Base-by-base conservation (phyloP, 2,797 vertebrate species). In the Vultur gryphus region DNA sequence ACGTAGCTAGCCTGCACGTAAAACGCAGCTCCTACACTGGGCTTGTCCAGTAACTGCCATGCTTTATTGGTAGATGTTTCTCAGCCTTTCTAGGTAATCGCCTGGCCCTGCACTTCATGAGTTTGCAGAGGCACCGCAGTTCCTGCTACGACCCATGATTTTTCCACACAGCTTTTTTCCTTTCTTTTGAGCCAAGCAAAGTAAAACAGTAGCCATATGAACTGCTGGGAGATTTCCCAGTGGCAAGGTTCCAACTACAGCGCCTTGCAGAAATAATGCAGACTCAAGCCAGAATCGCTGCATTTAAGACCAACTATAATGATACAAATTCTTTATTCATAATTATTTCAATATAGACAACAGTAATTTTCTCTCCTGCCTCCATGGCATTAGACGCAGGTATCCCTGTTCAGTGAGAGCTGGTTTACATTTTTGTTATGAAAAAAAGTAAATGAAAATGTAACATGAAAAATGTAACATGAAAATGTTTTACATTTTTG, bases 111-210 rank as follows among this genome's bases (percentile, higher is more conserved):
- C 18, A 75, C 16, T 52, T 89, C n/a, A 8, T 6, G 52, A 33
- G 26, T 59, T 73, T 80, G 48, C 57, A 84, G 69, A 75, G 52
- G 46, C 57, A 81, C 31, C 1, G 1, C 57, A 84, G 61, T 76
- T 87, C 44, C 73, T 81, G 41, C 59, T 78, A 35, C 0, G 0
- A 75, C 11, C 57, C 44, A 6, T 18, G 37, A 48, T 57, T 90
- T 92, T 94, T 92, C 90, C 89, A 81, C 33, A 61, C 28, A 46
- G 65, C 9, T 59, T 92, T 95, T 90, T 92, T 72, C 92, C 92
- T 89, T 81, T 78, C 61, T 84, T 84, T 82, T 35, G 49, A 87
- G 92, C 89, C 92, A 95, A 95, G 58, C 41, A 95, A 94, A 97
- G 91, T 93, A 82, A 69, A 89, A 92, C 86, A 75, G 90, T 96